Evolutionary conservation across 2,888 invertebrate species (phyloP).

Genomic region (Drosophila stalkeri): DNA sequence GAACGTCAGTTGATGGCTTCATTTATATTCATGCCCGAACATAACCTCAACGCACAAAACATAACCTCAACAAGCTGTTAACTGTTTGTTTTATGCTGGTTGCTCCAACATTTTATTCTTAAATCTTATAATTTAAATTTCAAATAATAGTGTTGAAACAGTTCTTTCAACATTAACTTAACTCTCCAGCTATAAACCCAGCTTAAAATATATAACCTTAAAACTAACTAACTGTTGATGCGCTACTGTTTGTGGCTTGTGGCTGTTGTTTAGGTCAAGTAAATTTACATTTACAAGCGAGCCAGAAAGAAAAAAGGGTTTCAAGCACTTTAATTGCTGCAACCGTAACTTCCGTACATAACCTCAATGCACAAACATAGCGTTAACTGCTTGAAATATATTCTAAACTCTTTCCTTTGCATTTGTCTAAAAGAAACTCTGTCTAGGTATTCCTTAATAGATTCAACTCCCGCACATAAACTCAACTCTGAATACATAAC

Average conservation of each 20-base stretch:
- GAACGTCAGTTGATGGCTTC: not conserved
- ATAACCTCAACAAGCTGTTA: conserved; percentile 9
- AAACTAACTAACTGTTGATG: not conserved
- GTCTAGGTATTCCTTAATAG: not conserved
- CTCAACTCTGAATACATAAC: not conserved
- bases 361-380: conserved; percentile 3
- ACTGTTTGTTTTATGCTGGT: not conserved
- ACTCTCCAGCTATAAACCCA: not conserved
- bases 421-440: not conserved
- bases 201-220: not conserved
- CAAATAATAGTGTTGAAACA: not conserved
- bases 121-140: not conserved
- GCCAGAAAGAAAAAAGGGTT: not conserved
- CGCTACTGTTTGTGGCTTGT: conserved; percentile 2
- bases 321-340: not conserved
- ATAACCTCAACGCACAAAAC: not conserved
- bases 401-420: conserved; percentile 43
- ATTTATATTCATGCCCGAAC: not conserved
- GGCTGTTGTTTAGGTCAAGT: not conserved
- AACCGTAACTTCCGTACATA: not conserved
- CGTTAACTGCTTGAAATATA: not conserved
- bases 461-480: conserved; percentile 1
- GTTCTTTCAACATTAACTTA: not conserved
- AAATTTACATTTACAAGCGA: not conserved
- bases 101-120: not conserved